Evolutionary conservation across 2,797 vertebrate genomes (phyloP).

Genomic region (Allenopithecus nigroviridis): DNA sequence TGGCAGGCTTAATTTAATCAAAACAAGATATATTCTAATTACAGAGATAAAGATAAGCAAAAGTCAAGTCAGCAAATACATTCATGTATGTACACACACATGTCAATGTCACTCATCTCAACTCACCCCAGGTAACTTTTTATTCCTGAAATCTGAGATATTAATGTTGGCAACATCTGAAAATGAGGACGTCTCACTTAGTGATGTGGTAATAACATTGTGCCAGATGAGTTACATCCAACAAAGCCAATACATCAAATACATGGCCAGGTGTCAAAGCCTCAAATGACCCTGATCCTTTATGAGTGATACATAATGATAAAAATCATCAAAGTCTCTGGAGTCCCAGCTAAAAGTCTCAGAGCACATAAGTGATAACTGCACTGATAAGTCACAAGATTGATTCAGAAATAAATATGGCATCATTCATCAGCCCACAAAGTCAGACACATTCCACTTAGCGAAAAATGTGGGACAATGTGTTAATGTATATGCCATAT

Average conservation of each 20-base stretch:
- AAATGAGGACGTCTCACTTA: constrained; percentile 12
- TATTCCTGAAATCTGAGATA: background rate
- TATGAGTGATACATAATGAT: background rate
- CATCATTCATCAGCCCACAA: background rate
- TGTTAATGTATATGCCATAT: background rate
- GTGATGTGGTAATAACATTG: background rate
- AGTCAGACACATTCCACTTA: background rate
- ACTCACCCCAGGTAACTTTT: background rate
- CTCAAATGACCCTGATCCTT: background rate
- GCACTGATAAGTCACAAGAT: background rate
- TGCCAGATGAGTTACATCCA: background rate
- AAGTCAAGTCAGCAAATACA: constrained; percentile 48
- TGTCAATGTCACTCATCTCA: constrained; percentile 16
- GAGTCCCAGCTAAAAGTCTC: background rate
- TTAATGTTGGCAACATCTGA: background rate
- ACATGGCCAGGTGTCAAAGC: background rate
- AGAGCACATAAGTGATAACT: background rate
- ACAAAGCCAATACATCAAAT: background rate
- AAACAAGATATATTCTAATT: constrained; percentile 53
- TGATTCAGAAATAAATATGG: background rate
- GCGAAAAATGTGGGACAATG: background rate
- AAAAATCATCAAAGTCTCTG: background rate
- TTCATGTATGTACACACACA: background rate
- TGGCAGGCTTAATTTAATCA: constrained; percentile 27
- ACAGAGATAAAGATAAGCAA: constrained; percentile 37